Conservation (phyloP, 2,888 invertebrate genomes). For the Xylocampa areola region DNA sequence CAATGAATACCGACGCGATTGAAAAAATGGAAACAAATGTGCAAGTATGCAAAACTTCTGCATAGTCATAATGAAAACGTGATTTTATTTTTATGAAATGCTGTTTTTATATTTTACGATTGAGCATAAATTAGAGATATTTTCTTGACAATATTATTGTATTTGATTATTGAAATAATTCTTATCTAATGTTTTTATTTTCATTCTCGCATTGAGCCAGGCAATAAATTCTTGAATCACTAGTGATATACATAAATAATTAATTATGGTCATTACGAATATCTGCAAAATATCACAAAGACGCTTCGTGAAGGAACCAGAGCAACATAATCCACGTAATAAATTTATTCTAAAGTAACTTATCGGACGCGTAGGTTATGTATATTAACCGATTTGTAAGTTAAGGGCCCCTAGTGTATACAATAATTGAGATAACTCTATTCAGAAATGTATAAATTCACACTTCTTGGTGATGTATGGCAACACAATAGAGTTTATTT, state of each 20-base stretch:
- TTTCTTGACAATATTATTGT: no score
- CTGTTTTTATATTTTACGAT: no score
- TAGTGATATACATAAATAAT: slow-evolving; percentile 21
- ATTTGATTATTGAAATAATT: no score
- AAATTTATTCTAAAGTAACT: slow-evolving; percentile 48
- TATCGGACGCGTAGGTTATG: slow-evolving; percentile 33
- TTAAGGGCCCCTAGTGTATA: slow-evolving; percentile 17
- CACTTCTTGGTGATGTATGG: no score
- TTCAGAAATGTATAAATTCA: no score
- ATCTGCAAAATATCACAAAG: slow-evolving; percentile 56
- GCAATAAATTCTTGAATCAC: background rate
- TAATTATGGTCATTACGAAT: background rate
- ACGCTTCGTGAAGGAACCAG: slow-evolving; percentile 36
- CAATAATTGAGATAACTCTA: slow-evolving; percentile 16
- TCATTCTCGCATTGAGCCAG: background rate
- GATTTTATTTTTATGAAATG: no score
- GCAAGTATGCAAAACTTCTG: slow-evolving; percentile 8
- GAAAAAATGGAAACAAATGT: slow-evolving; percentile 2
- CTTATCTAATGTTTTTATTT: background rate
- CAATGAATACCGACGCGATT: slow-evolving; percentile 5
- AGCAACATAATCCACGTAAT: slow-evolving; percentile 48
- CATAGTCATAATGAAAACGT: no score
- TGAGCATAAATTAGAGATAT: no score
- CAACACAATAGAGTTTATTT: background rate
- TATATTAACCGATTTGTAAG: slow-evolving; percentile 21